Base-by-base conservation (phyloP, 2,888 invertebrate genomes). In the Idaea biselata region DNA sequence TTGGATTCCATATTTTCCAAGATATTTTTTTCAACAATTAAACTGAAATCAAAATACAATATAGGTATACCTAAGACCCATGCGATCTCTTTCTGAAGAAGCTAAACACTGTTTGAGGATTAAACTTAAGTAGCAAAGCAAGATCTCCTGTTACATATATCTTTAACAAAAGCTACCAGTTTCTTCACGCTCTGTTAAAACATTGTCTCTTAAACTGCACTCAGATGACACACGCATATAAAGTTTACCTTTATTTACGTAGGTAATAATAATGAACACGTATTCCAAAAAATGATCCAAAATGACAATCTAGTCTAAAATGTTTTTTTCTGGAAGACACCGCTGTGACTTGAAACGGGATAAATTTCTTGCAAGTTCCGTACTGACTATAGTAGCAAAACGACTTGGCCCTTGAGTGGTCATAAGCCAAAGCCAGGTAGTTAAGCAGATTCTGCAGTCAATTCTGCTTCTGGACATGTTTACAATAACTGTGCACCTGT, bases 101-200 rank as follows among this genome's bases (percentile, higher is more conserved):
- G 17, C 31, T 58, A 61, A 58, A 62, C 59, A 68, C 69, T 63
- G 60, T 58, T 33, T 58, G 31, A 57, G 59, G 63, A 44, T 44
- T 14, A 44, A 44, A 44, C 44, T 44, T 44, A 44, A 11, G 55
- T 17, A 1, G 11, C 55, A 56, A 56, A 18, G 18, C 56, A 56
- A 18, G 55, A 72, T 78, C 78, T 84, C 82, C 73, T 63, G 71
- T 83, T 81, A 71, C 81, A 70, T 69, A 71, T 68, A 67, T 60
- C 66, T 69, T 69, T 70, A 64, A 69, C 68, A 70, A 64, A 18
- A 1, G 17, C 17, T 63, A 78, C 86, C 70, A 72, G 84, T 81
- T 80, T 61, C 25, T 78, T 76, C 71, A 78, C 75, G 86, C 83
- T 83, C 86, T 82, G 81, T 68, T 81, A 76, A 73, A 58, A 68